phyloP scores from a whole-genome alignment of 2,797 vertebrate species.

The Cyprinella venusta region DNA sequence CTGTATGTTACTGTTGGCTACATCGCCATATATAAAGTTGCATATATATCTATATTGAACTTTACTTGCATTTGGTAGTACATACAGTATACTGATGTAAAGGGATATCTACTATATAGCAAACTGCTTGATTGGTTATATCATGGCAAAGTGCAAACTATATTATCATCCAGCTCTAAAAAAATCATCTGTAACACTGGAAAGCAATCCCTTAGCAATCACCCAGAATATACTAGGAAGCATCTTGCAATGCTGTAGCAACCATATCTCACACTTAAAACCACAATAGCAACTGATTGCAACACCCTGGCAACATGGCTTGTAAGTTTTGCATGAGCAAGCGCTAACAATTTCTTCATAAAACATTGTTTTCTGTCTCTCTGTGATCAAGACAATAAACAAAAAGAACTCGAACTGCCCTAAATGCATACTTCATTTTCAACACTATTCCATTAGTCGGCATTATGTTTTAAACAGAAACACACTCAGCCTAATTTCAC shows the following conservation, averaged over 20 bases:
- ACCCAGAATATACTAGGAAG: neutral
- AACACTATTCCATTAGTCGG: slow-evolving; percentile 7
- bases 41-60: neutral
- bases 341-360: slow-evolving; percentile 6
- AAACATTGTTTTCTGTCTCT: slow-evolving; percentile 7
- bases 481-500: slow-evolving; percentile 15
- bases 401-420: neutral
- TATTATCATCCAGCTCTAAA: neutral
- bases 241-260: neutral
- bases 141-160: neutral
- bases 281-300: neutral
- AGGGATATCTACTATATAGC: neutral
- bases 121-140: neutral
- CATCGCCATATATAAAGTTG: neutral
- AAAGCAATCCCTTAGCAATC: neutral
- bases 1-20: neutral
- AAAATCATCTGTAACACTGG: neutral
- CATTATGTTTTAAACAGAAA: slow-evolving; percentile 38
- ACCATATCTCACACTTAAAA: neutral
- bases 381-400: slow-evolving; percentile 12
- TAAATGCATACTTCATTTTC: slow-evolving; percentile 11
- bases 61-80: neutral
- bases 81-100: neutral
- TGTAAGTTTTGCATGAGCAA: neutral
- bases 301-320: neutral